phyloP scores from a whole-genome alignment of 2,888 invertebrate genomes.

The Dryomyza anilis region DNA sequence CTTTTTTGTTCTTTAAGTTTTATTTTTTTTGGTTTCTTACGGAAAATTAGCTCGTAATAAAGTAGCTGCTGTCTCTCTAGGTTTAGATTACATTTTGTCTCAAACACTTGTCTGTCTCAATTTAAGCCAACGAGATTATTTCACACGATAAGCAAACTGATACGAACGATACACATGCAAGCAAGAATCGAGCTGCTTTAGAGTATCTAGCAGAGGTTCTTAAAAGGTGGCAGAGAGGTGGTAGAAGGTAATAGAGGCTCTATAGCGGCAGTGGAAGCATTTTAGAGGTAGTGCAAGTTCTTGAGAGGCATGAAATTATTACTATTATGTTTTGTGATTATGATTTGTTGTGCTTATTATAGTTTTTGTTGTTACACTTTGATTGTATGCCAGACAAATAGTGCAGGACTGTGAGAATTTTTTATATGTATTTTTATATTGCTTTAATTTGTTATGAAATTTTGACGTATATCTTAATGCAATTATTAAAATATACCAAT shows the following conservation, averaged over 20 bases:
- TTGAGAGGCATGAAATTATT: background rate
- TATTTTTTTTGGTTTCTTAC: background rate
- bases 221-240: background rate
- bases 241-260: too few species aligned
- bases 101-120: conserved; percentile 30
- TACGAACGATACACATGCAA: background rate
- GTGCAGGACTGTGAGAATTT: background rate
- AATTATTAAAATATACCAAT: too few species aligned
- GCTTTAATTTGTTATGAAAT: too few species aligned
- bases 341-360: conserved; percentile 2
- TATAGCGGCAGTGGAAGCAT: too few species aligned
- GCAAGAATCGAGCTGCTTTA: background rate
- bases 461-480: too few species aligned
- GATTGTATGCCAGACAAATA: background rate
- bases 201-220: background rate
- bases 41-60: background rate
- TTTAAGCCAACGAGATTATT: conserved; percentile 40
- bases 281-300: background rate
- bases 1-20: background rate
- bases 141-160: conserved; percentile 40
- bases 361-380: background rate
- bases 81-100: background rate
- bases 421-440: background rate
- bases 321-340: too few species aligned
- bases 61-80: background rate